Base-by-base conservation (phyloP, 2,797 vertebrate genomes). In the Epinephelus coioides region DNA sequence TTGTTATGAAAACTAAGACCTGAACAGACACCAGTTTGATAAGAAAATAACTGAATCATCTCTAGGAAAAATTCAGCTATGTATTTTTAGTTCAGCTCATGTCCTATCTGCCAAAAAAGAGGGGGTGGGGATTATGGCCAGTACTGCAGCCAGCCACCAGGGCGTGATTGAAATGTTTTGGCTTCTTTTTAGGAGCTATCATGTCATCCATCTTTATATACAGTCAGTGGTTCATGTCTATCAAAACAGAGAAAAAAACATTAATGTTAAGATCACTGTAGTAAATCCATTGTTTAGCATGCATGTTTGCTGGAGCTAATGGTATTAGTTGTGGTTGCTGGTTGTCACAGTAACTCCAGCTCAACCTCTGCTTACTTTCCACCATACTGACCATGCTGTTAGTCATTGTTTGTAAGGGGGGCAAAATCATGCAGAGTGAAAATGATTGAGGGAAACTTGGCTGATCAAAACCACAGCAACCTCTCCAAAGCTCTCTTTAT, bases 281-380 rank as follows among this genome's bases (percentile, higher is more conserved):
- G 40, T 11, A 49, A 40, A 67, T 25, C 19, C 21, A 12, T 34
- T 10, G 3, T 44, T 54, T 17, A 27, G 15, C 15, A 15, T 56
- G 55, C 17, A 18, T 15, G 30, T 56, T 56, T 30, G 25, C 18
- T 5, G 1, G 11, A 27, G 53, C 12, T 46, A 56, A 44, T 44
- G 17, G 44, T 11, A 44, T 44, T 19, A 68, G 38, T 14, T n/a
- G 4, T 1, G 17, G 15, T 55, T 56, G 4, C 40, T 12, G 4
- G 27, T 66, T 66, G 27, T 38, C 30, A 51, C 14, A 44, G 23
- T 12, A 70, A 47, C 53, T 44, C n/a, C 9, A 47, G 13, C 14
- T 43, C 21, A 21, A n/a, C 30, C 53, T 69, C 46, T 13, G 21
- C 15, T 62, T 62, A 38, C 51, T 51, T 53, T 50, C 71, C 56